Conservation (phyloP, 2,888 invertebrate species). For the Hetaerina titia region DNA sequence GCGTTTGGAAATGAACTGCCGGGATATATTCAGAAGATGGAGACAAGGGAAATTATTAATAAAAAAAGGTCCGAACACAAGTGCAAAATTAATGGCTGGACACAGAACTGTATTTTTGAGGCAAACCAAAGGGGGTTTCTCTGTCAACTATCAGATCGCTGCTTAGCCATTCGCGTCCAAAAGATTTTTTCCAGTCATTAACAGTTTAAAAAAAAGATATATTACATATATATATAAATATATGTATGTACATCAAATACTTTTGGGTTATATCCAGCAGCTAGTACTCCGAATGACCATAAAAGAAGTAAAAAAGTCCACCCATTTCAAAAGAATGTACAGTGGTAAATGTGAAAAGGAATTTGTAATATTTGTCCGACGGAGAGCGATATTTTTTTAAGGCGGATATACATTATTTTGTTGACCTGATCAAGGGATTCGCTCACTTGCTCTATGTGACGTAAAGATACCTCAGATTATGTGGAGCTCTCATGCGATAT, state of each 20-base stretch:
- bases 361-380: not conserved
- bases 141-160: conserved; percentile 10
- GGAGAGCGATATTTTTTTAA: not conserved
- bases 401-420: not conserved
- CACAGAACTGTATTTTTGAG: not conserved
- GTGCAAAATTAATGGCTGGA: not conserved
- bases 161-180: conserved; percentile 3
- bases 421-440: not conserved
- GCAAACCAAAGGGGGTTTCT: not conserved
- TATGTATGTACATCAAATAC: not conserved
- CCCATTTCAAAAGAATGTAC: not conserved
- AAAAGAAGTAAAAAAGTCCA: not conserved
- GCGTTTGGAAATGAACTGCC: not conserved
- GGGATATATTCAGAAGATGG: not conserved
- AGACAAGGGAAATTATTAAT: not conserved
- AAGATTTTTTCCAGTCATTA: not conserved
- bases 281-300: not conserved
- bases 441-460: not conserved
- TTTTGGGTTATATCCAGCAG: not conserved
- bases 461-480: not conserved
- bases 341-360: not conserved
- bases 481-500: not conserved
- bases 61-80: not conserved
- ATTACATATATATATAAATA: not conserved
- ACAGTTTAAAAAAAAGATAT: not conserved